Conservation (phyloP, 2,888 invertebrate species). For the Tricholauxania praeusta region DNA sequence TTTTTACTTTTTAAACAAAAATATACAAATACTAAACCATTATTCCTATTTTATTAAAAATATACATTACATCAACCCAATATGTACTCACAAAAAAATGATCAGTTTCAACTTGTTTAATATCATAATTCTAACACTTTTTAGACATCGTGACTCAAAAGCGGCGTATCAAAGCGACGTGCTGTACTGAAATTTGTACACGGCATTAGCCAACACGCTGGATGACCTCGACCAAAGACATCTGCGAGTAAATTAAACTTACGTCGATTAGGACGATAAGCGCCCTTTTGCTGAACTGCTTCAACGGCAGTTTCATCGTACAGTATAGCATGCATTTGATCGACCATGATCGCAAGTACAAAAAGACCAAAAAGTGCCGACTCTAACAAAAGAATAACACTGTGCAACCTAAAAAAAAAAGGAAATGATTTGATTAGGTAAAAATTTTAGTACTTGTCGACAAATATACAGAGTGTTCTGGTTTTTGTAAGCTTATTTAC, state of each 20-base stretch:
- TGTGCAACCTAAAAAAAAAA: slow-evolving; percentile 76
- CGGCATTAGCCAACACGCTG: slow-evolving; percentile 79
- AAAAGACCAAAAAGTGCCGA: slow-evolving; percentile 89
- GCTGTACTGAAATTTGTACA: slow-evolving; percentile 71
- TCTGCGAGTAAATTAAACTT: slow-evolving; percentile 78
- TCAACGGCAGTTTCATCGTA: slow-evolving; percentile 88
- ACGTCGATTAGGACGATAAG: slow-evolving; percentile 74
- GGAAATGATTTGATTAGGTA: neutral
- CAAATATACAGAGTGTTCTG: too few relatives aligned
- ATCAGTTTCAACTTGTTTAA: neutral
- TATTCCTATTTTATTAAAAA: too few relatives aligned
- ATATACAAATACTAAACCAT: too few relatives aligned
- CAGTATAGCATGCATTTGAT: slow-evolving; percentile 86
- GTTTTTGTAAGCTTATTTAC: too few relatives aligned
- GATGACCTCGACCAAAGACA: slow-evolving; percentile 83
- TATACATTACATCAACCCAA: too few relatives aligned
- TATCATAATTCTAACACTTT: neutral
- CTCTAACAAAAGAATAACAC: slow-evolving; percentile 83
- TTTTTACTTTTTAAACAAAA: too few relatives aligned
- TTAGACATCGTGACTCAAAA: slow-evolving; percentile 67
- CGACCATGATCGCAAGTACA: slow-evolving; percentile 86
- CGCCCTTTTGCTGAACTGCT: slow-evolving; percentile 78
- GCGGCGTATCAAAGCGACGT: slow-evolving; percentile 65
- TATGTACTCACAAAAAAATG: neutral
- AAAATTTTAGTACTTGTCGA: neutral